Evolutionary conservation across 2,888 invertebrate species (phyloP).

Genomic region (Ornithoptera alexandrae): DNA sequence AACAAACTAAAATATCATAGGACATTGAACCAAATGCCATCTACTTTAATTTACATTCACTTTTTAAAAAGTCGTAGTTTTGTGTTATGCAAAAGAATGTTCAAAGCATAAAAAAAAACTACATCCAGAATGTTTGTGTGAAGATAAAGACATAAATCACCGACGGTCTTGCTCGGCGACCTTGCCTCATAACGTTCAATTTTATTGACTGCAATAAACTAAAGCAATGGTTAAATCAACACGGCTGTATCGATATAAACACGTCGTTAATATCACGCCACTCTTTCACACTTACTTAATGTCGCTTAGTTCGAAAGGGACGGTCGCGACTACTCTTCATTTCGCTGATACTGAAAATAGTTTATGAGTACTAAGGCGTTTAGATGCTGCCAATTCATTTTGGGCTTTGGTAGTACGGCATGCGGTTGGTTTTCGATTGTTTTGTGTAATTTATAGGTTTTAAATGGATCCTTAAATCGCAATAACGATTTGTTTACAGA

Average conservation of each 20-base stretch:
- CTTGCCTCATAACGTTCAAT: slow-evolving; percentile 80
- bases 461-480: slow-evolving; percentile 79
- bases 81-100: slow-evolving; percentile 4
- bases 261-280: slow-evolving; percentile 69
- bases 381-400: slow-evolving; percentile 37
- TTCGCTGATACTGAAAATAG: slow-evolving; percentile 74
- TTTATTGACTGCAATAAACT: slow-evolving; percentile 79
- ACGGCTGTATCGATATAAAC: slow-evolving; percentile 76
- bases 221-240: slow-evolving; percentile 79
- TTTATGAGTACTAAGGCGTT: slow-evolving; percentile 68
- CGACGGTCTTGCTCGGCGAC: slow-evolving; percentile 71
- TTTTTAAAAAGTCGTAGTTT: background rate
- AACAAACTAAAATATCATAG: too few species aligned
- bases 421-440: slow-evolving; percentile 42
- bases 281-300: slow-evolving; percentile 44
- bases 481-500: slow-evolving; percentile 79
- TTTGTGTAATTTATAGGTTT: slow-evolving; percentile 67
- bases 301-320: slow-evolving; percentile 45
- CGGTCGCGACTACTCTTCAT: slow-evolving; percentile 56
- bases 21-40: too few species aligned
- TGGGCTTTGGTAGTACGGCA: slow-evolving; percentile 40
- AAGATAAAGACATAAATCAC: slow-evolving; percentile 75
- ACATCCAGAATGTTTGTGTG: slow-evolving; percentile 38
- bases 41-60: too few species aligned
- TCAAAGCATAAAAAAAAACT: slow-evolving; percentile 19